These are phyloP conservation scores for Microtus obscurus DNA, from an alignment of 2,797 vertebrate genomes.

Conservation along the genomic window DNA sequence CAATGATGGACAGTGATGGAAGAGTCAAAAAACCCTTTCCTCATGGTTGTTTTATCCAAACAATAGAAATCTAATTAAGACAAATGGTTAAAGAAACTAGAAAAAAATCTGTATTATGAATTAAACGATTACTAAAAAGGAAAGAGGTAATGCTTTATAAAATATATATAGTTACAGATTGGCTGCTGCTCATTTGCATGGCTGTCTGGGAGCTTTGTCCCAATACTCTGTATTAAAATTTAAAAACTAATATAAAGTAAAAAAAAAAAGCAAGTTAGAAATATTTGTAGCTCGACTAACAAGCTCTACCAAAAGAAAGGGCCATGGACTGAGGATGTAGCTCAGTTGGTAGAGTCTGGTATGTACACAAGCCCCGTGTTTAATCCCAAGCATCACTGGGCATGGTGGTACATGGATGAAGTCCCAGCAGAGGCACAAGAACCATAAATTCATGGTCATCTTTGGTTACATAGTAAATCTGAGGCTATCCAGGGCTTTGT, in stretches of 20 bases:
- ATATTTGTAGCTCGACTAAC: background rate
- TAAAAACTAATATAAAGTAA: constrained; percentile 17
- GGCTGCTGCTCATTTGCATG: background rate
- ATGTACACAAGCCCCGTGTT: background rate
- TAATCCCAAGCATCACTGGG: background rate
- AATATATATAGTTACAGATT: background rate
- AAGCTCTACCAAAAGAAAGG: background rate
- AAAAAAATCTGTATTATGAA: constrained; percentile 6
- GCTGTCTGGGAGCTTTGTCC: background rate
- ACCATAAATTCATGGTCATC: background rate
- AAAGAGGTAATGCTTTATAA: background rate
- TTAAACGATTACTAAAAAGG: constrained; percentile 2
- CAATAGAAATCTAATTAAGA: background rate
- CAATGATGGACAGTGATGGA: background rate
- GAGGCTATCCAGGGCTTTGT: background rate
- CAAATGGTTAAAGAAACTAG: background rate
- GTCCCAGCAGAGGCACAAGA: background rate
- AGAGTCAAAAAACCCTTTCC: background rate
- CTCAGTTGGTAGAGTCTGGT: background rate
- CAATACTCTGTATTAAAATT: background rate
- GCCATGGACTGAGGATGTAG: background rate
- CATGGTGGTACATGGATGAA: background rate
- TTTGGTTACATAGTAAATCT: background rate
- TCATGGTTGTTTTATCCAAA: background rate
- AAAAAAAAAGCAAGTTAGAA: constrained; percentile 7